Conservation (phyloP, 2,113 vertebrate genomes). For the Ailuropoda melanoleuca region DNA sequence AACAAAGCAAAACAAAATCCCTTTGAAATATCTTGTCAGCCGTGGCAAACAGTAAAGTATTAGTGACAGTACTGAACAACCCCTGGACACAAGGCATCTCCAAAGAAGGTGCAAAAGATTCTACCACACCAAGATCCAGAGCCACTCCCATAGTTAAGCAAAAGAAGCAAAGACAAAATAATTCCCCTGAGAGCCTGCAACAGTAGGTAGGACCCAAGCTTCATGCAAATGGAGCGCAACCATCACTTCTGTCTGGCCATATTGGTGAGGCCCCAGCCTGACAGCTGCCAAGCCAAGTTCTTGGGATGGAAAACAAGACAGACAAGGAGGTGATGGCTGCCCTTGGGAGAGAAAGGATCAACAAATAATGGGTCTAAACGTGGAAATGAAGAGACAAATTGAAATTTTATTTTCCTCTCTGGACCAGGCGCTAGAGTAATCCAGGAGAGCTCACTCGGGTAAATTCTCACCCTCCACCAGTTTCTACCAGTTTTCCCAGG, state of each 20-base stretch:
- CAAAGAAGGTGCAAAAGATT: neutral
- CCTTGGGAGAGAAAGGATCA: neutral
- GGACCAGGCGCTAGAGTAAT: neutral
- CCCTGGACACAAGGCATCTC: neutral
- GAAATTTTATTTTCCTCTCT: neutral
- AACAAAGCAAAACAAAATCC: neutral
- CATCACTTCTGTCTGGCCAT: neutral
- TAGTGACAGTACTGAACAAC: neutral
- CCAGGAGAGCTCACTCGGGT: neutral
- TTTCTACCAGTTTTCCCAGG: neutral
- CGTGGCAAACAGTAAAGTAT: neutral
- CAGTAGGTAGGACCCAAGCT: neutral
- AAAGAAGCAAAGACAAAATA: neutral
- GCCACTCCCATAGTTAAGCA: neutral
- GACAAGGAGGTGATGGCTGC: neutral
- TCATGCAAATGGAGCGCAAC: neutral
- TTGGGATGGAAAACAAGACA: neutral
- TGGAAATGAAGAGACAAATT: neutral
- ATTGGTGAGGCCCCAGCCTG: neutral
- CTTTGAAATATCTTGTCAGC: too few relatives aligned
- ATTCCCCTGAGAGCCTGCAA: neutral
- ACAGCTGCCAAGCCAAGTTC: neutral
- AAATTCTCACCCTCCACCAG: neutral
- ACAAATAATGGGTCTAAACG: neutral
- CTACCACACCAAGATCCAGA: neutral